phyloP scores from a whole-genome alignment of 2,888 invertebrate genomes.

The Morpho deidamia region DNA sequence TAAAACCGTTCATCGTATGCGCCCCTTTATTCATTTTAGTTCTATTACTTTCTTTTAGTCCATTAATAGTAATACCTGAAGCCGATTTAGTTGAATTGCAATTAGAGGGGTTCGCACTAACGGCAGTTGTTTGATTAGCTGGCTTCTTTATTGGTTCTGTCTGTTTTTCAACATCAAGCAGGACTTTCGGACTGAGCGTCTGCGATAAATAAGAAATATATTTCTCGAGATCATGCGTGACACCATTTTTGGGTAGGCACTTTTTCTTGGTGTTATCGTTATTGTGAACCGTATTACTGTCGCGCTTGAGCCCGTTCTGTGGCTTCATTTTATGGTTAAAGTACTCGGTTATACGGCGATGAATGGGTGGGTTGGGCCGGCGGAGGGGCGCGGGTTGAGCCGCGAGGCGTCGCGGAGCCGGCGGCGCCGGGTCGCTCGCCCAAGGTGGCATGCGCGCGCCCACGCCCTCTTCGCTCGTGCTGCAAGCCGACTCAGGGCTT shows the following conservation, averaged over 20 bases:
- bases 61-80: constrained; percentile 38
- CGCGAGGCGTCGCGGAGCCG: constrained; percentile 63
- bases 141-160: constrained; percentile 34
- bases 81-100: constrained; percentile 45
- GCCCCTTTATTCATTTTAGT: constrained; percentile 47
- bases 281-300: constrained; percentile 37
- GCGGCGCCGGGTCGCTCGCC: constrained; percentile 71
- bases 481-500: constrained; percentile 81
- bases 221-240: constrained; percentile 68
- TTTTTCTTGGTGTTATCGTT: constrained; percentile 62
- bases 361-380: constrained; percentile 60
- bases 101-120: constrained; percentile 39
- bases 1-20: constrained; percentile 59
- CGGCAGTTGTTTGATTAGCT: constrained; percentile 29
- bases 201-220: constrained; percentile 72
- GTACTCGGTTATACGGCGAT: constrained; percentile 91
- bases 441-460: constrained; percentile 72
- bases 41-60: constrained; percentile 46
- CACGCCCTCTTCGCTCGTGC: constrained; percentile 76
- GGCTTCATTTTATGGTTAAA: constrained; percentile 91
- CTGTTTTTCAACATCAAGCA: constrained; percentile 63
- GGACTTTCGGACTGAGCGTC: constrained; percentile 68
- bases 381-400: constrained; percentile 56
- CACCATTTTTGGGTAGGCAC: constrained; percentile 67
- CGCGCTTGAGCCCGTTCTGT: constrained; percentile 73